Evolutionary conservation across 1,140 invertebrate genomes (phyloP), one percentile per base, ranked within the genome.

Genomic region (Oncopeltus fasciatus): DNA sequence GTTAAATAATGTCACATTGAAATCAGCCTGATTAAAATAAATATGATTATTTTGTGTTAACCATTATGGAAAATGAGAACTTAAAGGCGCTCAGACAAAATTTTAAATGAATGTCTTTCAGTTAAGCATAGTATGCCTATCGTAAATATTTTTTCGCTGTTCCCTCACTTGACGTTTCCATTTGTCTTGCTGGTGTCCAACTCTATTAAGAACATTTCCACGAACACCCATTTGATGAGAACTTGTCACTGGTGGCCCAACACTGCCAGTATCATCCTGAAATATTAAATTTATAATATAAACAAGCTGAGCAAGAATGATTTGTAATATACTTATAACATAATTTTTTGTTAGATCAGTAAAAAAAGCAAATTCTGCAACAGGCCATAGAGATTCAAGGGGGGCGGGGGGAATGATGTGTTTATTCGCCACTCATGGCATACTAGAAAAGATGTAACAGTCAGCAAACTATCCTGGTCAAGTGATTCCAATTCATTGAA

Each of bases 161-260:
- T 98, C 95, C 65, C 92, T 85, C 0, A 98, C 95, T 76, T 97
- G 92, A 28, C 85, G 79, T 73, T 97, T 97, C 95, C 95, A 98
- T 72, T 93, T 95, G 71, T 94, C 90, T 76, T 97, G 94, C 71
- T 97, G 91, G 70, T 93, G 90, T 1, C 92, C 90, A 27, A 98
- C 92, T 57, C 92, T 80, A 74, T 97, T 95, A 1, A 99, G 78
- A 24, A 97, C 91, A 75, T 90, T 90, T 2, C 83, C 84, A 59
- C 86, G 77, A 2, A 83, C 79, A 27, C 83, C 85, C 78, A 88
- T 83, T 63, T 80, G 80, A 72, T 87, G 84, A 18, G 84, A 84
- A 38, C 77, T 72, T 65, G 77, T 75, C 67, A 72, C 74, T 33
- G 80, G 67, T 59, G 81, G 72, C 20, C 31, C 58, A 1, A 65